Conservation (phyloP, 2,797 vertebrate species). For the Glossophaga mutica region DNA sequence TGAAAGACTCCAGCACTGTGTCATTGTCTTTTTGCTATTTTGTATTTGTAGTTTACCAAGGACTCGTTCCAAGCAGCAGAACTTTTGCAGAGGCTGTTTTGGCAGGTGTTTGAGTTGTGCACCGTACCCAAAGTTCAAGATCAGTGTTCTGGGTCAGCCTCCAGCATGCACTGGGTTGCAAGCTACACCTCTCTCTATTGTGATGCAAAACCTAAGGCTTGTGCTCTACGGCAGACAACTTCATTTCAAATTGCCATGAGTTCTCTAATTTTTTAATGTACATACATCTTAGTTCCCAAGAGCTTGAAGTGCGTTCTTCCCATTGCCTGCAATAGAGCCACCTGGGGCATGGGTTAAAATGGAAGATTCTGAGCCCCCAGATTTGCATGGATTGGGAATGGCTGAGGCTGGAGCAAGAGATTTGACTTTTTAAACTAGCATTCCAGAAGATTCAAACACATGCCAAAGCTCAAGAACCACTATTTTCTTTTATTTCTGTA, state of each 20-base stretch:
- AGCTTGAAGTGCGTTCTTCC: background rate
- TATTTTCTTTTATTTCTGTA: background rate
- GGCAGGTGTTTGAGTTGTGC: background rate
- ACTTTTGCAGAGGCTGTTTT: background rate
- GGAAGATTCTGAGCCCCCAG: background rate
- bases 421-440: background rate
- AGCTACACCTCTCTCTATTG: background rate
- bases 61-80: background rate
- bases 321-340: background rate
- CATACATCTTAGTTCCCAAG: background rate
- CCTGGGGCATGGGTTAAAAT: background rate
- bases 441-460: background rate
- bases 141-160: background rate
- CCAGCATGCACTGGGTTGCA: background rate
- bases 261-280: background rate
- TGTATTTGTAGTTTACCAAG: background rate
- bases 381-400: background rate
- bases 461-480: background rate
- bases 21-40: background rate
- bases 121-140: background rate
- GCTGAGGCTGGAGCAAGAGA: background rate
- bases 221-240: fast-evolving
- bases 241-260: background rate
- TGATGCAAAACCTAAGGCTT: background rate
- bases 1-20: background rate